phyloP scores from a whole-genome alignment of 2,797 vertebrate species.

The Halcyon leucocephala region DNA sequence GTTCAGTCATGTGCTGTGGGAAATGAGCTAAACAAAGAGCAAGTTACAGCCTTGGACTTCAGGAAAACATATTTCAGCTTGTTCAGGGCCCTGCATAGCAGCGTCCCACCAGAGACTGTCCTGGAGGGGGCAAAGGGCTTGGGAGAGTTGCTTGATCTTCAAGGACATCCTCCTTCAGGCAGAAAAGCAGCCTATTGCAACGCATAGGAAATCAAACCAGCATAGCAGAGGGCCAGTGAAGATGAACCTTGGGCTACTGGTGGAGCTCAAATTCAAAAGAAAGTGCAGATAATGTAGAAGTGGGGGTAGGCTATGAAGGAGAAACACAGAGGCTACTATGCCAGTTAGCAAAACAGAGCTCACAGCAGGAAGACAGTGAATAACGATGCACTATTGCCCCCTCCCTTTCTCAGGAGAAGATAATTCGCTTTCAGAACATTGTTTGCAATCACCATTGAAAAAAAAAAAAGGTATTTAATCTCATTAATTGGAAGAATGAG shows the following conservation, averaged over 20 bases:
- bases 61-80: not conserved
- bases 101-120: not conserved
- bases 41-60: not conserved
- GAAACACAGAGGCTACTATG: fast-evolving
- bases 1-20: not conserved
- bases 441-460: not conserved
- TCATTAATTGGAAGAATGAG: not conserved
- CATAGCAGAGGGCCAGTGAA: fast-evolving
- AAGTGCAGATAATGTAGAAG: not conserved
- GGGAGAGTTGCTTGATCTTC: not conserved
- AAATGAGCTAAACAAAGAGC: not conserved
- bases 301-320: fast-evolving
- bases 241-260: not conserved
- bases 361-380: not conserved
- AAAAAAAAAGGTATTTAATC: not conserved
- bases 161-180: not conserved
- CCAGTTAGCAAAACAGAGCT: not conserved
- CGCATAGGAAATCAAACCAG: not conserved
- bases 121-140: not conserved
- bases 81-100: not conserved
- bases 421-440: not conserved
- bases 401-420: not conserved
- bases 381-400: fast-evolving
- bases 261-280: not conserved
- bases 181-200: not conserved